Base-by-base conservation (phyloP, 1,140 invertebrate species). In the Pseudomyrmex sp. region DNA sequence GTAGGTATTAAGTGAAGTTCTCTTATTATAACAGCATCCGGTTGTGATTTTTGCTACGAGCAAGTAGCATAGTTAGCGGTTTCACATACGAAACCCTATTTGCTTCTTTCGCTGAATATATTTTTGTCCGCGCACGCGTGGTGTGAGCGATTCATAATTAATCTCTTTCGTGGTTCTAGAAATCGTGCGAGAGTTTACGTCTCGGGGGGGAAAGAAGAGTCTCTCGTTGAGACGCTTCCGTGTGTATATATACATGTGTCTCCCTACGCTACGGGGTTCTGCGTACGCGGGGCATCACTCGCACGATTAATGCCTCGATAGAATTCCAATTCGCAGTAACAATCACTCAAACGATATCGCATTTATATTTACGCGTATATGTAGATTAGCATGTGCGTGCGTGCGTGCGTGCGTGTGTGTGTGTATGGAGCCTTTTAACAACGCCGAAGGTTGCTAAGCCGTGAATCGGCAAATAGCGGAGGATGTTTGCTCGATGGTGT, bases 401-500 rank as follows among this genome's bases (percentile, higher is more conserved):
- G 72, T 18, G 63, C 48, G 15, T 59, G 35, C 18, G 26, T 18
- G 20, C 9, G 72, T 18, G 63, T 56, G 15, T 59, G 35, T 23
- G 72, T n/a, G 54, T 44, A 26, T 50, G 35, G 70, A 61, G 44
- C 70, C 50, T 88, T 83, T 74, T 77, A 84, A 82, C 75, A 82
- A 63, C 73, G 73, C 46, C 52, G 85, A 84, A 88, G 82, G 80
- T 79, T 74, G 62, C 54, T 68, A 59, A 79, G 84, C 61, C 80
- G 80, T 74, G 85, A 86, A 84, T 87, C 85, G 56, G 85, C 84
- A 87, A 87, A 87, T 87, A 84, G 66, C 10, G 66, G 50, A 62
- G 61, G 26, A 20, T 79, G 58, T 85, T 85, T 82, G 56, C 63
- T 70, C 68, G 46, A 56, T 72, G 20, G 54, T 69, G 65, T 35